Evolutionary conservation across 2,113 vertebrate genomes (phyloP), one percentile per base, ranked within the genome.

Genomic region (Dasyprocta punctata): DNA sequence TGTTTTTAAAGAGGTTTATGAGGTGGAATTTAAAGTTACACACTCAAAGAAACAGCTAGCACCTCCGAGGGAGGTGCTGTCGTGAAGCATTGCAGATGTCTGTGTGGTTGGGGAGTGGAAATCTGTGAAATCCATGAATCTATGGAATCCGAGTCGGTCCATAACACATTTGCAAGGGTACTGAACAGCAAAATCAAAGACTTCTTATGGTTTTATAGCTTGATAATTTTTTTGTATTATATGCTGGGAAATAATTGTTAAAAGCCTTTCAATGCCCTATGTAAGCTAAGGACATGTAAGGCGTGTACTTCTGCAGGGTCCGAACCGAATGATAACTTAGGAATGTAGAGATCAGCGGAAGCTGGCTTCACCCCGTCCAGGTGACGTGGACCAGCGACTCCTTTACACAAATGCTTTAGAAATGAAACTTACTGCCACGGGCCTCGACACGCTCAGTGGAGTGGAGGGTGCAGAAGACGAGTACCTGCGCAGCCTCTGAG

Each of bases 11-110:
- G 69, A 71, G 20, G 7, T 38, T 2, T 38, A 26, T 10, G 71
- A 24, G 10, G 22, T 12, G 44, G 22, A 73, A 73, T 44, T 24
- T 44, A 44, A 73, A 24, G 24, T 44, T 73, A 24, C 38, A 26
- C 71, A 0, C 1, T 26, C 10, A 2, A 22, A 41, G 9, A 41
- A 71, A 16, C 2, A 22, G 69, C 20, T 9, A 12, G 38, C 9
- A 5, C 38, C 10, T 26, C 71, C 5, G 9, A 41, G 38, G 4
- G 17, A 3, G 20, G 19, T 38, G 1, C 19, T 22, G 1, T 10
- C 7, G 1, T 11, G n/a, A 24, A n/a, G 69, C n/a, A 24, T 16
- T 20, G 67, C 3, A 3, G 20, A 0, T 11, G 1, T 7, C 20
- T 44, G 10, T 41, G 69, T 5, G 3, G 19, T 69, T 36, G 33